Evolutionary conservation across 1,140 invertebrate species (phyloP), one percentile per base, ranked within the genome.

Genomic region (Lasaia peninsularis): DNA sequence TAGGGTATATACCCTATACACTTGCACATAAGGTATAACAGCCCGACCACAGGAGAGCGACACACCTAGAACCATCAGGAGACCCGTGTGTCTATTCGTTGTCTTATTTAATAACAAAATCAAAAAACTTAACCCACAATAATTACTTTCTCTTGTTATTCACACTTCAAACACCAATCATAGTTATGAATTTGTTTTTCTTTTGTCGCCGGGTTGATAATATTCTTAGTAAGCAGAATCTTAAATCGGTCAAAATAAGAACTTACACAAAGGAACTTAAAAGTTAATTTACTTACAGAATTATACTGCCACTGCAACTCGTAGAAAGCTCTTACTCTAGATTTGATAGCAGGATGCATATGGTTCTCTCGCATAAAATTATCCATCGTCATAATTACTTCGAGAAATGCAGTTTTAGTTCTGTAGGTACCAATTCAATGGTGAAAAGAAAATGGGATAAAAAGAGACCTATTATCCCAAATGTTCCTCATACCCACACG

Each of bases 261-360:
- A 52, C 44, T 12, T 18, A 14, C 49, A 50, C 11, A 40, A 33
- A 31, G 59, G 8, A 24, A 49, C 31, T 40, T 9, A 21, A 5
- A 56, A 24, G n/a, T 24, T 14, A 58, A 37, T 33, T 51, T 32
- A 50, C 28, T 70, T 80, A 86, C 85, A 70, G 76, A 82, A 66
- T 90, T 87, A 52, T 89, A 89, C 52, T 87, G 77, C 89, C 89
- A 90, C 53, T 90, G 89, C 7, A 89, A 62, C 62, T 86, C 80
- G 56, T 89, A 89, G 66, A 85, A 90, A 1, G 82, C 75, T 80
- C 86, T 86, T 31, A 90, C 86, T 56, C 88, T 71, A 4, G 74
- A 73, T 63, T 82, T 87, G 8, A 90, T 84, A 24, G 79, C 67
- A 49, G 65, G 62, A 58, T 84, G 78, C 75, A 90, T 86, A 53